Evolutionary conservation across 2,113 vertebrate genomes (phyloP).

Genomic region (Solea senegalensis): DNA sequence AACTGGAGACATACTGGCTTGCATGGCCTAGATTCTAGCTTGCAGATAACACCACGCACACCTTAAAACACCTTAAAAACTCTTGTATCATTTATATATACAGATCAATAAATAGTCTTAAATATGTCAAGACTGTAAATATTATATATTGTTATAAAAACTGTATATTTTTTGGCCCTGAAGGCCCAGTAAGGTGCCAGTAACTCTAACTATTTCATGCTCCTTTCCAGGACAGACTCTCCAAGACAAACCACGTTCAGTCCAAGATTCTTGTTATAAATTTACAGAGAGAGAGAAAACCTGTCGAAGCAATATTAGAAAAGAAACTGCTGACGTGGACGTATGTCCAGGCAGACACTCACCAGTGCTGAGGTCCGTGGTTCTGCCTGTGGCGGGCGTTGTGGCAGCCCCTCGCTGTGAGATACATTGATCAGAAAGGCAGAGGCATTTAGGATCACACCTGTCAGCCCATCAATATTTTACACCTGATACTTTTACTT

Average conservation of each 20-base stretch:
- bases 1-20: slow-evolving; percentile 57
- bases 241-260: not conserved
- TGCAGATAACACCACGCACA: not conserved
- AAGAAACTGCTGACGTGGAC: not conserved
- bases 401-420: slow-evolving; percentile 81
- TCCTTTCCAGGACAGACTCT: not conserved
- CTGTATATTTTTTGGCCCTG: not conserved
- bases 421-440: slow-evolving; percentile 82
- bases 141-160: not conserved
- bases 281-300: slow-evolving; percentile 1
- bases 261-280: not conserved
- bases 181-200: not conserved
- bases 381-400: slow-evolving; percentile 81
- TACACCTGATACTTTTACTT: slow-evolving; percentile 43
- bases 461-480: slow-evolving; percentile 67
- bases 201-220: not conserved
- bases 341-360: slow-evolving; percentile 58
- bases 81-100: not conserved
- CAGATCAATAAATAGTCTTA: not conserved
- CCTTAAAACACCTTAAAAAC: not conserved
- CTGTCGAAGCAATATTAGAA: not conserved
- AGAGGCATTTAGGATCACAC: slow-evolving; percentile 47
- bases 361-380: slow-evolving; percentile 86
- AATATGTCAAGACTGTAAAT: not conserved
- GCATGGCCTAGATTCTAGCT: slow-evolving; percentile 50